These are phyloP conservation scores for Cotesia typhae DNA, from an alignment of 1,140 invertebrate species.

Conservation along the genomic window DNA sequence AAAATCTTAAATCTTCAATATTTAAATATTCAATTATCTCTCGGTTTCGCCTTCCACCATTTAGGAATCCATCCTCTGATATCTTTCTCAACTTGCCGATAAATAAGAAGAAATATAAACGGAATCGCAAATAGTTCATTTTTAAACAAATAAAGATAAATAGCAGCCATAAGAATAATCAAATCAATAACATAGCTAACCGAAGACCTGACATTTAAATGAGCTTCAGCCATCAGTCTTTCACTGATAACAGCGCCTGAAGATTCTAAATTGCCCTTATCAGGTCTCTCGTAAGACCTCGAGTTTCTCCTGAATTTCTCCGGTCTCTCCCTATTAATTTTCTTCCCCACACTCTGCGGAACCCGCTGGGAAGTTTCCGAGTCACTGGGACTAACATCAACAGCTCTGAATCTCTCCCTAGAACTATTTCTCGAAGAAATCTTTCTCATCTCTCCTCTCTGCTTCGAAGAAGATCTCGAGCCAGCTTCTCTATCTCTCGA, in stretches of 20 bases:
- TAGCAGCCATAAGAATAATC: constrained; percentile 74
- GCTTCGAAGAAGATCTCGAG: constrained; percentile 18
- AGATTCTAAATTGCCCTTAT: constrained; percentile 13
- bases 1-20: not conserved
- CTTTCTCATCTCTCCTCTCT: constrained; percentile 25
- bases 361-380: constrained; percentile 32
- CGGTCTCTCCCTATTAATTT: constrained; percentile 37
- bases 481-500: constrained; percentile 36
- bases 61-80: constrained; percentile 48
- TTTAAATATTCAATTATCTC: constrained; percentile 38
- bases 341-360: constrained; percentile 19
- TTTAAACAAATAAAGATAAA: constrained; percentile 77
- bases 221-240: constrained; percentile 64
- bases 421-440: constrained; percentile 49
- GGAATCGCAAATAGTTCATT: constrained; percentile 80
- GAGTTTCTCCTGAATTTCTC: constrained; percentile 47
- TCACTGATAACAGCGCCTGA: constrained; percentile 29
- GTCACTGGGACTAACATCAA: constrained; percentile 35
- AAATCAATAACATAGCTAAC: constrained; percentile 77
- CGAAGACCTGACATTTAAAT: constrained; percentile 72
- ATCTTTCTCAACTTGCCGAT: constrained; percentile 75
- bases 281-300: constrained; percentile 25
- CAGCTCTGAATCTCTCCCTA: constrained; percentile 44
- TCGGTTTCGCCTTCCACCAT: constrained; percentile 42
- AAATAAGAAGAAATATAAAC: constrained; percentile 78